Base-by-base conservation (phyloP, 2,113 vertebrate genomes). In the Rhabdornis inornatus region DNA sequence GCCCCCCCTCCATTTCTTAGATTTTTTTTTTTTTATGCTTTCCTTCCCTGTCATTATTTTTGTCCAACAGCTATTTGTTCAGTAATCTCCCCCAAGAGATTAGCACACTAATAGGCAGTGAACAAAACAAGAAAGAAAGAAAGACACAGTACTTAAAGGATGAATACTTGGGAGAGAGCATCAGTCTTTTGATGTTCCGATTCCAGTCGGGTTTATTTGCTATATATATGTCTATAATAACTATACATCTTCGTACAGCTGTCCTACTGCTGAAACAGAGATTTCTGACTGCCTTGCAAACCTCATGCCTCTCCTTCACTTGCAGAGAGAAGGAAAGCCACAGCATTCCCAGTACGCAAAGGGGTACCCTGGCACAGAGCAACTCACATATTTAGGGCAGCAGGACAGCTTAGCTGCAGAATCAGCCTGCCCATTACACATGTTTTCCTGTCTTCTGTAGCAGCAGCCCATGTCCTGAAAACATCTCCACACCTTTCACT, bases 21-120 rank as follows among this genome's bases (percentile, higher is more conserved):
- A 13, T 7, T 45, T 86, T 83, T 87, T 60, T 60, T 84, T 61
- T 63, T 83, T 85, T n/a, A 31, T 30, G 39, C 56, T 79, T 94
- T 92, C 75, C 60, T 95, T 96, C 76, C 64, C 68, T 92, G 90
- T 94, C 94, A 92, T 96, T 95, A 94, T 93, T 97, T 97, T 89
- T 93, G 89, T 94, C 96, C 93, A 96, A 94, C 89, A 96, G 93
- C 86, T 96, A 95, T 96, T 96, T 95, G 92, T 94, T 95, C 93
- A 85, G 86, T 96, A 96, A 96, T 97, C 90, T 96, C 75, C 78
- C 93, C 84, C 92, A 93, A 90, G 94, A 95, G 96, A 96, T 97
- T 96, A 92, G 76, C 79, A 91, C 93, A 81, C 93, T 96, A 97
- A 96, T 95, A 97, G 91, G 91, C 90, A 96, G 95, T 92, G 94